Evolutionary conservation across 2,888 invertebrate species (phyloP).

Genomic region (Monochamus alternatus): DNA sequence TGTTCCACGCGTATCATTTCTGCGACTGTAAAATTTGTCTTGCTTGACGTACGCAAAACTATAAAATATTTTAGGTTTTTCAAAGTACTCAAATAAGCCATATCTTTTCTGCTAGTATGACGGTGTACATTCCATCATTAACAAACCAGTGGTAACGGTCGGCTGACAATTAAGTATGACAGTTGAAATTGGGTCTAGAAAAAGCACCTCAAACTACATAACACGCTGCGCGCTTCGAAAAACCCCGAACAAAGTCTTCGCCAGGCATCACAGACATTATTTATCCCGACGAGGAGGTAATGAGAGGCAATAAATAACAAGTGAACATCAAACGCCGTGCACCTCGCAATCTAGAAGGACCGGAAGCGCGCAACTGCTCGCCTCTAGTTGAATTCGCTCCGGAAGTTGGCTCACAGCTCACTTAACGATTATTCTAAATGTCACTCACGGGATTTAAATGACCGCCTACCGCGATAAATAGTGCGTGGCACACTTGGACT

Average conservation of each 20-base stretch:
- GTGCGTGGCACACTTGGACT: conserved; percentile 15
- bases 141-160: no score
- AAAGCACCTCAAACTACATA: no score
- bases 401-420: conserved; percentile 43
- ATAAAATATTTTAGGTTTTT: no score
- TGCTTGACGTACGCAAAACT: no score
- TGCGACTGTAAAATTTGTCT: no score
- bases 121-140: no score
- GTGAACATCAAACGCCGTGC: conserved; percentile 5
- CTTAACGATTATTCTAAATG: conserved; percentile 45
- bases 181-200: no score
- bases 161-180: no score
- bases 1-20: no score
- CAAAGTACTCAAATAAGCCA: no score
- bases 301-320: conserved; percentile 8
- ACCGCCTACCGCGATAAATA: conserved; percentile 39
- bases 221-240: no score
- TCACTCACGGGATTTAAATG: conserved; percentile 44
- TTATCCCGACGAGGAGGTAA: background rate
- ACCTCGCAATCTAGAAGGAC: conserved; percentile 42
- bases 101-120: no score
- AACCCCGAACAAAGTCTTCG: background rate
- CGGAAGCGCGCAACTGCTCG: conserved; percentile 39
- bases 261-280: background rate
- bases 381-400: conserved; percentile 39